Evolutionary conservation across 37 sponge, comb jelly and placozoan genomes (phyloP).

Genomic region (Cliona cf. orientalis): DNA sequence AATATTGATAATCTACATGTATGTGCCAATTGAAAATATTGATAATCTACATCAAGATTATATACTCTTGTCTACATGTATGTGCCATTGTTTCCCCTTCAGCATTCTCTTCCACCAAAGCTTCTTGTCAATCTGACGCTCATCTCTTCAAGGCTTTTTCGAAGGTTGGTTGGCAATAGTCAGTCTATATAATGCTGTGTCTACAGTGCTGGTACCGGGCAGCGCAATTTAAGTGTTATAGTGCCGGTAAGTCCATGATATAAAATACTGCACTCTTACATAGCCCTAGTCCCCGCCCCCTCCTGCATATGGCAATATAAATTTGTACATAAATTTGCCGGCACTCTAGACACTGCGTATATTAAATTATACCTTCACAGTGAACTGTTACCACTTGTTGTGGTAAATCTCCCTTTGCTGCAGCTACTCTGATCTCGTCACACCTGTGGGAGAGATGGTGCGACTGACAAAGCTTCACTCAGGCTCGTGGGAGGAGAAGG

Average conservation of each 20-base stretch:
- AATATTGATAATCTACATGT: not conserved
- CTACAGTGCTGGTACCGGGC: too few relatives aligned
- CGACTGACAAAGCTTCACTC: constrained; percentile 69
- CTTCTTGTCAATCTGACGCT: constrained; percentile 58
- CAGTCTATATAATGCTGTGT: too few relatives aligned
- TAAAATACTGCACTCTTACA: too few relatives aligned
- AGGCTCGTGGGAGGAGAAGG: constrained; percentile 74
- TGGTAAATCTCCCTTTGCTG: not conserved
- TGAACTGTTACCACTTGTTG: too few relatives aligned
- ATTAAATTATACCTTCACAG: too few relatives aligned
- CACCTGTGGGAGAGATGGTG: constrained; percentile 66
- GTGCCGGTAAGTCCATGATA: too few relatives aligned
- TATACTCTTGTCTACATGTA: too few relatives aligned
- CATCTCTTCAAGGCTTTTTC: constrained; percentile 38
- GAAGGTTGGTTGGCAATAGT: constrained; percentile 34
- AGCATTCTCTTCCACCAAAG: constrained; percentile 61
- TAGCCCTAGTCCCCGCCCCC: too few relatives aligned
- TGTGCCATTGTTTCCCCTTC: not conserved
- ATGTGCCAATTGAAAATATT: not conserved
- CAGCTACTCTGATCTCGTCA: constrained; percentile 70
- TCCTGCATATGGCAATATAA: too few relatives aligned
- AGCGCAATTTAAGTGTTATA: too few relatives aligned
- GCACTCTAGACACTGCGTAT: too few relatives aligned
- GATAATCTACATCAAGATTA: not conserved
- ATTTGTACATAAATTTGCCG: too few relatives aligned